phyloP scores from a whole-genome alignment of 2,113 vertebrate species.

The Pygoscelis antarcticus region DNA sequence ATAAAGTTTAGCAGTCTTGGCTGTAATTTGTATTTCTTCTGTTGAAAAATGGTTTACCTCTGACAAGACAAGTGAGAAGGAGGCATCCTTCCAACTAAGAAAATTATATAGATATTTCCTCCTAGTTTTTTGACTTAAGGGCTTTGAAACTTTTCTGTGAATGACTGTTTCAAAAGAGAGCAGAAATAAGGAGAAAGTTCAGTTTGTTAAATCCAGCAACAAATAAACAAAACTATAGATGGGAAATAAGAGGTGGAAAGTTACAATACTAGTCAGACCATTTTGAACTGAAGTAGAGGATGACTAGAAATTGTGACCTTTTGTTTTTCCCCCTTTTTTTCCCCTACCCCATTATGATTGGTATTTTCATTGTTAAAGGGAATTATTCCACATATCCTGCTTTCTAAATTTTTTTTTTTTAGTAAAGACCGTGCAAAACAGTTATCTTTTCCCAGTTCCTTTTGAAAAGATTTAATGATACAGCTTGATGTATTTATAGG shows the following conservation, averaged over 20 bases:
- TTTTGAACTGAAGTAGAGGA: not conserved
- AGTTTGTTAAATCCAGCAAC: not conserved
- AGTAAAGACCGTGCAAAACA: not conserved
- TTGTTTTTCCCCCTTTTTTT: not conserved
- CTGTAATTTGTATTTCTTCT: conserved; percentile 25
- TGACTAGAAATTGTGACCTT: not conserved
- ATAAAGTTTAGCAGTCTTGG: not conserved
- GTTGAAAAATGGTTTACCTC: not conserved
- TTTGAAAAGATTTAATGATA: not conserved
- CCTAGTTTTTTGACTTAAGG: not conserved
- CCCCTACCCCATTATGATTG: not conserved
- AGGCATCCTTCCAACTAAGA: not conserved
- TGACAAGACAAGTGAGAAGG: not conserved
- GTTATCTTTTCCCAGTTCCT: not conserved
- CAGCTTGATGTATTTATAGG: not conserved
- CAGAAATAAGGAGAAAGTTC: not conserved
- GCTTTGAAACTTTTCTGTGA: not conserved
- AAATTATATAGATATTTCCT: not conserved
- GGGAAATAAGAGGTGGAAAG: not conserved
- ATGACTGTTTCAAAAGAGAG: not conserved
- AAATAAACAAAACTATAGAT: not conserved
- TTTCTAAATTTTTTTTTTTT: not conserved
- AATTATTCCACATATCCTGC: not conserved
- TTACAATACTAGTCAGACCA: not conserved
- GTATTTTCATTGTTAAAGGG: not conserved